Evolutionary conservation across 2,888 invertebrate genomes (phyloP), one percentile per base, ranked within the genome.

Genomic region (Ischnus inquisitorius): DNA sequence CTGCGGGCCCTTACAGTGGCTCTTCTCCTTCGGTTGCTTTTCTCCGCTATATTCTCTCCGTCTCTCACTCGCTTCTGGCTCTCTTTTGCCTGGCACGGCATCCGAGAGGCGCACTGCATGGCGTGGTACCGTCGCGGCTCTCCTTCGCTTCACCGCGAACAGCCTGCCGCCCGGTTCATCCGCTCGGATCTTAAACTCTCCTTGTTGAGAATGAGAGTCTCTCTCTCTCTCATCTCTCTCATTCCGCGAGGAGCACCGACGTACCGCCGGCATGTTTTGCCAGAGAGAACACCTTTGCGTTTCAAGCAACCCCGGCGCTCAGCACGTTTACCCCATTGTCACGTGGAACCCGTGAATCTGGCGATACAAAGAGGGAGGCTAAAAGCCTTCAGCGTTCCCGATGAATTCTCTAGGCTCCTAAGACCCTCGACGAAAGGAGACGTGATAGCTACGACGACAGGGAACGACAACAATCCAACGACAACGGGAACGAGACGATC

Each of bases 1-100:
- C 92, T 91, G 91, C 88, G 90, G 91, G 89, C 92, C 92, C 91
- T 92, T 92, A 91, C 93, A 90, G 93, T 93, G 93, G 93, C 93
- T 93, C 92, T 90, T 92, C 90, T 88, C 90, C 91, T 90, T 91
- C 91, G 88, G 89, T 88, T 89, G 89, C 91, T 91, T 91, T 89
- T 76, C 76, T 82, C 41, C 79, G 69, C 19, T 54, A 39, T 62
- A 72, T 81, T 72, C 71, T 64, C 83, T 80, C 74, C 22, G 57
- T 86, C 79, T 68, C 34, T 82, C 84, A 43, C 77, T 68, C 54
- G 64, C 41, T 48, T 62, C 71, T 25, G 69, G 69, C 51, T 64
- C 77, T 77, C 75, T 68, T 57, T 68, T 78, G 25, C 60, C 48
- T 68, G 79, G 77, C 81, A 84, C 69, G 79, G 85, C 64, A 82